phyloP scores from a whole-genome alignment of 2,113 vertebrate genomes.

The Gallinago undulata region DNA sequence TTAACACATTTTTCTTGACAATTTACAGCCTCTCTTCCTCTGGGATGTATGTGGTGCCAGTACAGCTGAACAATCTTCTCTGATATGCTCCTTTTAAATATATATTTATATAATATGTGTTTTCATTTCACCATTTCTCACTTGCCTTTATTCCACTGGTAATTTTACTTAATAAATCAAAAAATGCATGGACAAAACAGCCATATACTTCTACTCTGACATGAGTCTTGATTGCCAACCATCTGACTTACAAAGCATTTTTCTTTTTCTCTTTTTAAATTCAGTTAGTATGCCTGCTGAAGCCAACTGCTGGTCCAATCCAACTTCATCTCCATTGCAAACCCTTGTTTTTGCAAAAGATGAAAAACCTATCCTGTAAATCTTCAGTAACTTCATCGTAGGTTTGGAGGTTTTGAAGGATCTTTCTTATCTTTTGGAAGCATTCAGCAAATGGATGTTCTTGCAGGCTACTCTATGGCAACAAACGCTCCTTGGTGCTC shows the following conservation, averaged over 20 bases:
- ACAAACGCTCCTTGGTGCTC: not conserved
- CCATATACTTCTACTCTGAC: not conserved
- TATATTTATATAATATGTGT: not conserved
- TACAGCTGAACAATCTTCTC: not conserved
- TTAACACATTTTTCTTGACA: not conserved
- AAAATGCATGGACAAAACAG: not conserved
- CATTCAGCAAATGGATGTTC: fast-evolving
- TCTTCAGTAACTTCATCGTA: not conserved
- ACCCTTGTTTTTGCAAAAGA: not conserved
- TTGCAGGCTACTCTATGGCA: not conserved
- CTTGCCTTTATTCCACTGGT: not conserved
- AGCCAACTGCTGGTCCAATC: not conserved
- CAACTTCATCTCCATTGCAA: constrained; percentile 18
- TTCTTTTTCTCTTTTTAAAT: not conserved
- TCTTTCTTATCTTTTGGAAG: not conserved
- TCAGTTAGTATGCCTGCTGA: not conserved
- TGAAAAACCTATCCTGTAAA: not conserved
- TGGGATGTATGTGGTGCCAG: not conserved
- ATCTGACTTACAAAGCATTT: constrained; percentile 1
- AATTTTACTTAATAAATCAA: not conserved
- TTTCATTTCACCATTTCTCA: not conserved
- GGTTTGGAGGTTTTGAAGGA: not conserved
- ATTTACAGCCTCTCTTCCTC: not conserved
- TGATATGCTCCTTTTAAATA: not conserved
- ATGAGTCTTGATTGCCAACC: not conserved